These are phyloP conservation scores for Microcebus tavaratra DNA, from an alignment of 2,113 vertebrate species.

Conservation along the genomic window DNA sequence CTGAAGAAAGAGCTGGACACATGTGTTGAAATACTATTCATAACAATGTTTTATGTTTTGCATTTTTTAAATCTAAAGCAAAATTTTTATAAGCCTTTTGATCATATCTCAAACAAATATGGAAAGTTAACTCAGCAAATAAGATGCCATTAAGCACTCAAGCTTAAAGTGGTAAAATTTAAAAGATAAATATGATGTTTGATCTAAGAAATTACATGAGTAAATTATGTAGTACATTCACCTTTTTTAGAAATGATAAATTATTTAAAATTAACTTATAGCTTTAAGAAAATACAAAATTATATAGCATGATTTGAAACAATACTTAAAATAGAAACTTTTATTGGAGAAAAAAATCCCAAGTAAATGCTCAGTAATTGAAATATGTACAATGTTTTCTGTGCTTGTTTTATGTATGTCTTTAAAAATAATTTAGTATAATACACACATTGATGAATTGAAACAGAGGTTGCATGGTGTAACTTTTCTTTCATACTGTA, in stretches of 20 bases:
- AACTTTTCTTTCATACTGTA: constrained; percentile 72
- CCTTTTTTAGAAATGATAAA: not conserved
- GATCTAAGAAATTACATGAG: constrained; percentile 43
- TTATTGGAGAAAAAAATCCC: not conserved
- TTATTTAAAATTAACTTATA: constrained; percentile 51
- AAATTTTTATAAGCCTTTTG: constrained; percentile 15
- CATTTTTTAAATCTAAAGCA: constrained; percentile 19
- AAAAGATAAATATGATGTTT: not conserved
- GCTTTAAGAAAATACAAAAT: constrained; percentile 51
- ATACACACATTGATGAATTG: constrained; percentile 34
- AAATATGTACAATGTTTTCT: constrained; percentile 55
- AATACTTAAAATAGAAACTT: constrained; percentile 46
- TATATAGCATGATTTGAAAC: not conserved
- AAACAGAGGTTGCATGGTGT: constrained; percentile 77
- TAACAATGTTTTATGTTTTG: not conserved
- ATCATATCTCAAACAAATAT: constrained; percentile 54
- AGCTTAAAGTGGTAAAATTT: constrained; percentile 36
- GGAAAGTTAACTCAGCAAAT: constrained; percentile 21
- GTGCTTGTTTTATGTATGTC: constrained; percentile 56
- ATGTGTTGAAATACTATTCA: constrained; percentile 27
- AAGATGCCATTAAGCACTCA: constrained; percentile 18
- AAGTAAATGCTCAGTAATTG: constrained; percentile 52
- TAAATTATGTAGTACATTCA: constrained; percentile 28
- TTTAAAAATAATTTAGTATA: constrained; percentile 62
- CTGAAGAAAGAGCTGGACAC: not conserved